Evolutionary conservation across 2,797 vertebrate species (phyloP), one percentile per base, ranked within the genome.

Genomic region (Clarias pachynema): DNA sequence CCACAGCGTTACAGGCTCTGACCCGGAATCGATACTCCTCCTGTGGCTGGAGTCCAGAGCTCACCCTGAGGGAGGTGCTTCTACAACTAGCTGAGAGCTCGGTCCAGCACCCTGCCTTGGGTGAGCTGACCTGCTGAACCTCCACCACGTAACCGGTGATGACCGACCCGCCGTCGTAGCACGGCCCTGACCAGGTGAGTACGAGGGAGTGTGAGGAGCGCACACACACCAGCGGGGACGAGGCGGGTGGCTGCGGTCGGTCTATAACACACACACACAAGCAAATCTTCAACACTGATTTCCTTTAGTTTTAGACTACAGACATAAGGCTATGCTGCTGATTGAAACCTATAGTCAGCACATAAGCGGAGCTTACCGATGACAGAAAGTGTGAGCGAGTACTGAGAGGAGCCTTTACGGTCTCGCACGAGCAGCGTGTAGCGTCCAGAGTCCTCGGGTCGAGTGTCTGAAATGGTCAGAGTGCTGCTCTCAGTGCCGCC

Each of bases 151-250:
- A 97, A 73, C 91, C 93, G 37, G 94, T 92, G 81, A 96, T 59
- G 10, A 88, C 95, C 1, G 94, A 95, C 73, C 96, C 96, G 0
- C 96, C 96, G 91, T 96, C 96, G 85, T 96, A 96, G 87, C 94
- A 94, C 20, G 95, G 96, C 4, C 96, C 95, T 0, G 96, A 95
- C 96, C 96, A 96, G 84, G 96, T 96, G 75, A 97, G 92, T 57
- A 95, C 94, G 0, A 95, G 92, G 15, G 91, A 92, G 60, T 89
- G 81, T 66, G 87, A 10, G 0, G 94, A 91, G 80, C 94, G 12
- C 1, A 90, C 82, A 37, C 93, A 92, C 89, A 93, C 87, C 65
- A 95, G 91, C 0, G 95, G 96, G 53, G 93, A 91, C 57, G 94
- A 96, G 57, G 93, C 90, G 0, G 96, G 96, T 4, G 95, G 94